Evolutionary conservation across 2,888 invertebrate genomes (phyloP).

Genomic region (Dascillus cervinus): DNA sequence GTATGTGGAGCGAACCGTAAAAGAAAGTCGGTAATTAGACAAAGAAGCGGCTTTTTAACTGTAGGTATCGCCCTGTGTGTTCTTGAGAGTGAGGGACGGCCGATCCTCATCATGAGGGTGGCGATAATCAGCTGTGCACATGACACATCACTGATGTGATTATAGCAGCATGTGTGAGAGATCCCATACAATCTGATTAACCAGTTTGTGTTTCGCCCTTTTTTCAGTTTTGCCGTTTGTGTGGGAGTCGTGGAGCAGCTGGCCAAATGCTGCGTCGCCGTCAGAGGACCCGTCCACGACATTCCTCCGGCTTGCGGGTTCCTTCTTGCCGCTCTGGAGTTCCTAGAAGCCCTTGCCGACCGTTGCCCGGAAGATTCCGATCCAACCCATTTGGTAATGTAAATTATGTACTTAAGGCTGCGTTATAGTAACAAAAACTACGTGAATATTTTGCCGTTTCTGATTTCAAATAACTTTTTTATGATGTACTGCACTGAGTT

Average conservation of each 20-base stretch:
- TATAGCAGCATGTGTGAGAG: constrained; percentile 28
- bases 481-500: too few species aligned
- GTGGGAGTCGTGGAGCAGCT: constrained; percentile 74
- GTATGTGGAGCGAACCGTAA: too few species aligned
- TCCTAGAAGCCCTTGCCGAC: constrained; percentile 45
- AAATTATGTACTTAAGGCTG: neutral
- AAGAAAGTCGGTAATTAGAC: too few species aligned
- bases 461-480: too few species aligned
- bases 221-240: constrained; percentile 67
- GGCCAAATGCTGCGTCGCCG: constrained; percentile 60
- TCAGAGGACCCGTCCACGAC: constrained; percentile 58
- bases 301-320: constrained; percentile 46
- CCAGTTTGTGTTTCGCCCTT: too few species aligned
- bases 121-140: constrained; percentile 29
- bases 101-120: constrained; percentile 17
- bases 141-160: constrained; percentile 37
- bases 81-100: constrained; percentile 11
- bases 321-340: constrained; percentile 45
- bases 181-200: too few species aligned
- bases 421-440: too few species aligned
- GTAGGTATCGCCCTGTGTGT: constrained; percentile 11
- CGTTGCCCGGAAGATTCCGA: constrained; percentile 45
- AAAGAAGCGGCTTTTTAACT: too few species aligned
- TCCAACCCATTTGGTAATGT: constrained; percentile 48
- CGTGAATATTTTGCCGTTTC: too few species aligned